A percentile compares a stretch with the other conserved stretches of the same genome.
These are phyloP conservation scores for Trachurus trachurus DNA, from an alignment of 2,797 vertebrate genomes.

Conservation along the genomic window DNA sequence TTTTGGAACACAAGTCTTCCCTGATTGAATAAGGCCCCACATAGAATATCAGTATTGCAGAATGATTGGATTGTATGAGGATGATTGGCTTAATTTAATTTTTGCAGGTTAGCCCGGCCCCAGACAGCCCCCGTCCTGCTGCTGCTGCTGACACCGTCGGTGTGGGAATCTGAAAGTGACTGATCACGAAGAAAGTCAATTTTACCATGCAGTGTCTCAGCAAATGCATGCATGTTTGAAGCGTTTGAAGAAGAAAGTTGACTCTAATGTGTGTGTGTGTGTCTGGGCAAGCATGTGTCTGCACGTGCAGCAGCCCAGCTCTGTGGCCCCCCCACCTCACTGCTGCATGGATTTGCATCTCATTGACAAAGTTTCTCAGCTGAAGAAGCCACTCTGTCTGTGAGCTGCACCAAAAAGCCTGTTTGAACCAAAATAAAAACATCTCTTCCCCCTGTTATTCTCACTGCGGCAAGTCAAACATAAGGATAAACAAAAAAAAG, in stretches of 20 bases:
- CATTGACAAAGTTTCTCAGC: conserved; percentile 74
- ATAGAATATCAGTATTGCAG: conserved; percentile 58
- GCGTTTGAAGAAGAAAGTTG: conserved; percentile 45
- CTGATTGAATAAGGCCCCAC: conserved; percentile 48
- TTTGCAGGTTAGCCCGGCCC: conserved; percentile 53
- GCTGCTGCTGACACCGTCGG: conserved; percentile 18
- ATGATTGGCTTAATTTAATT: conserved; percentile 72
- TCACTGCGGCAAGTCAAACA: conserved; percentile 33
- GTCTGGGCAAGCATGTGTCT: conserved; percentile 4
- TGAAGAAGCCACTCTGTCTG: conserved; percentile 39
- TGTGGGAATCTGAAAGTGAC: conserved; percentile 47
- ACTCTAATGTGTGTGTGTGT: conserved; percentile 43
- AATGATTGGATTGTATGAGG: conserved; percentile 67
- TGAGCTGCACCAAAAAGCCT: conserved; percentile 49
- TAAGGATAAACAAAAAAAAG: conserved; percentile 37
- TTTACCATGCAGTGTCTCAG: conserved; percentile 35
- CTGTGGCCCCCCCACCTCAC: conserved; percentile 39
- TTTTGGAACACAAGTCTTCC: conserved; percentile 42
- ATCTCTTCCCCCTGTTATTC: conserved; percentile 17
- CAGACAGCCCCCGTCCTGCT: conserved; percentile 18
- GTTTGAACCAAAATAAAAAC: conserved; percentile 51
- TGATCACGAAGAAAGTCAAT: conserved; percentile 54
- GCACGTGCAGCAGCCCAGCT: conserved; percentile 8
- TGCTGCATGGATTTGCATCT: conserved; percentile 82
- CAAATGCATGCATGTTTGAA: conserved; percentile 41